phyloP scores from a whole-genome alignment of 2,113 vertebrate species.

The Acinonyx jubatus region DNA sequence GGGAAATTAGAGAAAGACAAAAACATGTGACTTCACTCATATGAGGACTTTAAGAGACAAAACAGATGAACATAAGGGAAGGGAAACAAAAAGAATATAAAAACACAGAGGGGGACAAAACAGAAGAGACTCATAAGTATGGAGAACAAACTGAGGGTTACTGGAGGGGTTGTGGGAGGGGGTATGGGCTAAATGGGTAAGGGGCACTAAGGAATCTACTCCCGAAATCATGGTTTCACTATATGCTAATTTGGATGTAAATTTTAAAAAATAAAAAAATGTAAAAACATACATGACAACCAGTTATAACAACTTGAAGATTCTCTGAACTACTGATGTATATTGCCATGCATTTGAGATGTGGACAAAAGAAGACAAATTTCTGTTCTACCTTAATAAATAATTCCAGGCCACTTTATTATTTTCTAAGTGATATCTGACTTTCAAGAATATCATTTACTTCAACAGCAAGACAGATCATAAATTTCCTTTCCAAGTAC shows the following conservation, averaged over 20 bases:
- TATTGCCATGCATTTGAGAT: neutral
- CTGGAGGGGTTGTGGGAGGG: no score
- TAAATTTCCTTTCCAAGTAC: constrained; percentile 26
- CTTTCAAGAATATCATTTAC: constrained; percentile 31
- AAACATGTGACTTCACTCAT: neutral
- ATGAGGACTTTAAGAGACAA: no score
- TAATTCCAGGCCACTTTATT: neutral
- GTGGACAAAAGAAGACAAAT: neutral
- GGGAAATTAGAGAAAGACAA: neutral
- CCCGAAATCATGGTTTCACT: no score
- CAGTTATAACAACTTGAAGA: neutral
- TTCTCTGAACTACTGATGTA: neutral
- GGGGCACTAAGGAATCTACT: no score
- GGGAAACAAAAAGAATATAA: no score
- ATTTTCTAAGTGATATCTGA: neutral
- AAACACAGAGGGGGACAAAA: no score
- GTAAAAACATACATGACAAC: neutral
- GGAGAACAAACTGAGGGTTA: no score
- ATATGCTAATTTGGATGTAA: no score
- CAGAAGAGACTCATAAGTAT: no score
- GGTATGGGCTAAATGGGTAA: no score
- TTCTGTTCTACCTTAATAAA: neutral
- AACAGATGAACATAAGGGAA: no score
- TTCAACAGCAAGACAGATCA: neutral
- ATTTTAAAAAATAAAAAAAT: neutral